These are phyloP conservation scores for Tringa solitaria DNA, from an alignment of 2,113 vertebrate genomes.

Conservation along the genomic window DNA sequence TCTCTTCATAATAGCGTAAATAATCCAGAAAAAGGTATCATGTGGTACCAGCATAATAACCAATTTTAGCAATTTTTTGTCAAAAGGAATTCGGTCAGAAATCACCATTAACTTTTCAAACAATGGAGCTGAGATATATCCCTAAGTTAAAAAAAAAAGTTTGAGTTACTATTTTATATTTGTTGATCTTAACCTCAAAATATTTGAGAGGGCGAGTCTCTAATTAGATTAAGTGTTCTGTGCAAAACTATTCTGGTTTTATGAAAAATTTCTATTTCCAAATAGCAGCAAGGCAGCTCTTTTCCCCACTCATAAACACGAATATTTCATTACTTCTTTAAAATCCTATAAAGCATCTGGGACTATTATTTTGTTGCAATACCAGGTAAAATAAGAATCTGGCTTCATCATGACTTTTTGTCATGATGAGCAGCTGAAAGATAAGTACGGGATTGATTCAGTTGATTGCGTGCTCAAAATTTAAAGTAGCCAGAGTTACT, in stretches of 20 bases:
- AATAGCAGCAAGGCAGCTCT: background rate
- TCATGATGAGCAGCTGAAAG: background rate
- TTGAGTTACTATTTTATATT: background rate
- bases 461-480: background rate
- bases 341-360: background rate
- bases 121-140: background rate
- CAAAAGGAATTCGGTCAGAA: background rate
- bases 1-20: slow-evolving; percentile 23
- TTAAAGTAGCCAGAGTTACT: background rate
- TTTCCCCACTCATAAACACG: background rate
- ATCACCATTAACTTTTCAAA: background rate
- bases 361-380: background rate
- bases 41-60: background rate
- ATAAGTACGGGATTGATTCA: background rate
- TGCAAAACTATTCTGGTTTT: background rate
- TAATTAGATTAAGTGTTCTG: background rate
- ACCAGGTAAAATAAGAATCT: background rate
- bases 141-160: background rate
- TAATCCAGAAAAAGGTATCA: background rate
- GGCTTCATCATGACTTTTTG: background rate
- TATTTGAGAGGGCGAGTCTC: background rate
- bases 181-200: background rate
- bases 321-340: background rate
- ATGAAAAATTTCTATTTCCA: background rate
- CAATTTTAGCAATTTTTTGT: background rate